These are phyloP conservation scores for Rhamnusium bicolor DNA, from an alignment of 2,888 invertebrate species.

Conservation along the genomic window DNA sequence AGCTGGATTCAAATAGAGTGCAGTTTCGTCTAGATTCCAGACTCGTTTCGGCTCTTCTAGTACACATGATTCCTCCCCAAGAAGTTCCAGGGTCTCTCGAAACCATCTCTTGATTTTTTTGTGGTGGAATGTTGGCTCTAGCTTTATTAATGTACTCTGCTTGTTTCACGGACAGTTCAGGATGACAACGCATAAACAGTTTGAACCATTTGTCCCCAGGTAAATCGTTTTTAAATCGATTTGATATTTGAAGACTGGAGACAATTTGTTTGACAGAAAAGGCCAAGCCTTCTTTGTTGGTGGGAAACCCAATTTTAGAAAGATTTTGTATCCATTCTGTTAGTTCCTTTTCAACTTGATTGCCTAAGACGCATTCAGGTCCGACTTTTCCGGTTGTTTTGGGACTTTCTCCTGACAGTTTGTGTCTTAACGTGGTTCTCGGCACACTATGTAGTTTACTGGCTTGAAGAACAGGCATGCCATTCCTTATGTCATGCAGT, in stretches of 20 bases:
- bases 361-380: neutral
- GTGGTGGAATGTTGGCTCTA: neutral
- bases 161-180: neutral
- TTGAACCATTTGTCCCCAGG: slow-evolving; percentile 3
- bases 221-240: neutral
- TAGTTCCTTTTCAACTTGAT: neutral
- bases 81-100: neutral
- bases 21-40: neutral
- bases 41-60: neutral
- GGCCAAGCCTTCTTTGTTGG: neutral
- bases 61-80: neutral
- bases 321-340: neutral
- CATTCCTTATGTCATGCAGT: neutral
- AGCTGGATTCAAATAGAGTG: slow-evolving; percentile 5
- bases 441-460: neutral
- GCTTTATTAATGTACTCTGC: neutral
- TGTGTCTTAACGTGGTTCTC: neutral
- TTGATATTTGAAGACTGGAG: neutral
- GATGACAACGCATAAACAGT: neutral
- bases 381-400: neutral
- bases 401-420: neutral
- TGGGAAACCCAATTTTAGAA: neutral
- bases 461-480: neutral
- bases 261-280: neutral
- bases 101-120: neutral